phyloP scores from a whole-genome alignment of 1,140 invertebrate species.

The Heliconius hewitsoni region DNA sequence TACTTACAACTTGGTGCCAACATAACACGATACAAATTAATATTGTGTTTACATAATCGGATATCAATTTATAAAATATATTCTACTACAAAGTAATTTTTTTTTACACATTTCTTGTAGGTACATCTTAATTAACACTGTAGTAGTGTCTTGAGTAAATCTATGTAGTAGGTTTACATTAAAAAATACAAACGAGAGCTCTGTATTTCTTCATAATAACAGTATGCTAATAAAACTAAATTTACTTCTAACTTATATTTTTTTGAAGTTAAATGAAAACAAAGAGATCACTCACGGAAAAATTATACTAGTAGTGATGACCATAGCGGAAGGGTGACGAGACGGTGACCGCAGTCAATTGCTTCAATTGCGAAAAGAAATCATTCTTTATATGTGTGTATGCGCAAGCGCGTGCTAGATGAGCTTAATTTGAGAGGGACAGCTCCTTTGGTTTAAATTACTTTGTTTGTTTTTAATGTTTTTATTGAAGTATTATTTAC shows the following conservation, averaged over 20 bases:
- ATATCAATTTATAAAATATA: conserved; percentile 36
- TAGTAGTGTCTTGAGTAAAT: too few species aligned
- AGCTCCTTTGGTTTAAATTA: conserved; percentile 37
- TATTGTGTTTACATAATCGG: conserved; percentile 40
- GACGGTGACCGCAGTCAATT: conserved; percentile 54
- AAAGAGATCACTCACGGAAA: conserved; percentile 17
- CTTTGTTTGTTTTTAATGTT: conserved; percentile 14
- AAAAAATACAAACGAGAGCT: too few species aligned
- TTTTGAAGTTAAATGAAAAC: not conserved
- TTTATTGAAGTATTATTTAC: not conserved
- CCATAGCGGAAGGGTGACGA: conserved; percentile 58
- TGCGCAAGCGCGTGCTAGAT: conserved; percentile 46
- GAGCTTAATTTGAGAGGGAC: conserved; percentile 51
- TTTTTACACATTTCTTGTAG: too few species aligned
- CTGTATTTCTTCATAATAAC: too few species aligned
- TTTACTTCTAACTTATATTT: not conserved
- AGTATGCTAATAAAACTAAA: too few species aligned
- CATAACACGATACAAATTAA: not conserved
- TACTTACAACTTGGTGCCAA: conserved; percentile 19
- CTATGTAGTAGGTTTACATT: too few species aligned
- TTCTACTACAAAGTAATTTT: too few species aligned
- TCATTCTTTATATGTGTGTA: conserved; percentile 45
- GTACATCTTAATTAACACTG: too few species aligned
- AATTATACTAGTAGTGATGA: conserved; percentile 26
- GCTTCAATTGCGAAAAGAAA: conserved; percentile 68